Base-by-base conservation (phyloP, 2,888 invertebrate genomes). In the Andrena flavipes region DNA sequence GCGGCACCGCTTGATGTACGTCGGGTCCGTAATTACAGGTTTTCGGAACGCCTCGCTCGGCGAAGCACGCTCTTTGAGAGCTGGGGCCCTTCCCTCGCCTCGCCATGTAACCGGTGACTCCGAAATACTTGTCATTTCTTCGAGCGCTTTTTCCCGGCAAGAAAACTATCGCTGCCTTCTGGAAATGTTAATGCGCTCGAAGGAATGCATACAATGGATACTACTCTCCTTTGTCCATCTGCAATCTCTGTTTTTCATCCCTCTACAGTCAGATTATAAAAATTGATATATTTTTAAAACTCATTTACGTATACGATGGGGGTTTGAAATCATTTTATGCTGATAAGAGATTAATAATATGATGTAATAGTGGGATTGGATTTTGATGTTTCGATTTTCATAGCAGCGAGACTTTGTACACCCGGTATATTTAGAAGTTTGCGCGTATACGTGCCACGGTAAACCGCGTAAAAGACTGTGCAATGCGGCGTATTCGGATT, bases 11-110 rank as follows among this genome's bases (percentile, higher is more conserved):
- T 93, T 93, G 93, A 93, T 93, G 93, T 93, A 91, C 92, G 91
- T 91, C 92, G 93, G 93, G 92, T 91, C 91, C 93, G 93, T 93
- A 93, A 93, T 93, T 93, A 93, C 93, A 93, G 93, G 93, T 93
- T 93, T 93, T 93, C 89, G 88, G 90, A 90, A 90, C 90, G 90
- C 90, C 87, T 90, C 88, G 87, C 89, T 87, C 86, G 87, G 87
- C 89, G 88, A 87, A 87, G 87, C 89, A 85, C 86, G 88, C 89
- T 85, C 87, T 89, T 89, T 83, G 89, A 93, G 91, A 93, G 92
- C 92, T 91, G 91, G 92, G 91, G 91, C 92, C 93, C 92, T 91
- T 91, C 93, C 91, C 91, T 88, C 91, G 91, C 92, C 91, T 91
- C 90, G 89, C 90, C 86, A 90, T 87, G 82, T 80, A 86, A 87